Evolutionary conservation across 1,140 invertebrate genomes (phyloP), one percentile per base, ranked within the genome.

Genomic region (Heterodera carotae): DNA sequence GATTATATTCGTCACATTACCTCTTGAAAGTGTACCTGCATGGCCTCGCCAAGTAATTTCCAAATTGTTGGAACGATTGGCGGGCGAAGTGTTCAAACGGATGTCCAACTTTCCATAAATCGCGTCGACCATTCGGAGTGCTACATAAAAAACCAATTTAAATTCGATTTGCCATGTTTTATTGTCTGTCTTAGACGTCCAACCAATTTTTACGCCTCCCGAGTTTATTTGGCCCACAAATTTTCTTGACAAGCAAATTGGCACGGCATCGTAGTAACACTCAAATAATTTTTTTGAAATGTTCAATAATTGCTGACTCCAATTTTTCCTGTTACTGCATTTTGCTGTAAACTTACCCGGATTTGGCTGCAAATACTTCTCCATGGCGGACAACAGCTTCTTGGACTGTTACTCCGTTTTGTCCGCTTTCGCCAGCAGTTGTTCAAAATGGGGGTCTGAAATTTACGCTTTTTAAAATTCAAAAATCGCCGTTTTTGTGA

Each of bases 71-170:
- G 93, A 87, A 53, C 94, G 90, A 69, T 92, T 92, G 29, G 93
- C 92, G 22, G 33, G 29, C 15, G 75, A 69, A 85, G 92, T 92
- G 84, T 94, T 93, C 88, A 93, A 84, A 53, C 82, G 83, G 69
- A 89, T 93, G 79, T 96, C 94, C 66, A 96, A 92, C 89, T 95
- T 96, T 84, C 96, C 94, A 89, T 94, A 95, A 59, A 97, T 91
- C 82, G 92, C 94, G 87, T 97, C 94, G 89, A 96, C 95, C 75
- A 96, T 93, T 78, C 95, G 91, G 84, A 94, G 93, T 73, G 94
- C 94, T 93, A 39, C 15, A 1, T 8, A 27, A 33, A 34, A 56
- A 66, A 31, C 12, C 15, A 34, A 15, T 64, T 22, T 59, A 76
- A 76, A 76, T 29, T 8, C 27, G 18, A 29, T 7, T 18, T 59